These are phyloP conservation scores for Hexactinellida sp. DNA, from an alignment of 37 sponge, comb jelly and placozoan species.

Conservation along the genomic window DNA sequence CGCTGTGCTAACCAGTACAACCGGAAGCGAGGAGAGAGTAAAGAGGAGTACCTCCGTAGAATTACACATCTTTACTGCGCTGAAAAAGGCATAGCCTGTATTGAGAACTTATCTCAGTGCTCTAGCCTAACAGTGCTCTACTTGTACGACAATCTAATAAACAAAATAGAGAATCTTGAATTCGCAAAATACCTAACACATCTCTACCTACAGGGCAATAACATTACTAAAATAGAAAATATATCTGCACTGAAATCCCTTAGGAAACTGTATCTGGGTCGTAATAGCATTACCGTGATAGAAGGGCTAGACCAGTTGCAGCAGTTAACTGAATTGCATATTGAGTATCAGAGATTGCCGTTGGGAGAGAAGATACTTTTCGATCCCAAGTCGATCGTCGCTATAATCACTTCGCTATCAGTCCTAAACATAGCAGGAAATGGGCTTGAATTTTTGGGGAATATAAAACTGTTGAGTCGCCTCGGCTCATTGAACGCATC, in stretches of 20 bases:
- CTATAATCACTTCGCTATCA: slow-evolving; percentile 13
- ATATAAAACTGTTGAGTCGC: background rate
- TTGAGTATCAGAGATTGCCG: slow-evolving; percentile 74
- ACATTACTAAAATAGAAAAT: slow-evolving; percentile 50
- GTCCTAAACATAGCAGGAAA: background rate
- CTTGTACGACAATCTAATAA: slow-evolving; percentile 80
- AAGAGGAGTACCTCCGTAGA: slow-evolving; percentile 57
- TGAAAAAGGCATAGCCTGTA: slow-evolving; percentile 38
- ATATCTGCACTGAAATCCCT: slow-evolving; percentile 40
- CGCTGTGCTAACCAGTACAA: slow-evolving; percentile 18
- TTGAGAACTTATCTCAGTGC: slow-evolving; percentile 52
- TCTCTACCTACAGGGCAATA: slow-evolving; percentile 89
- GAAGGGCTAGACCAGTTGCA: slow-evolving; percentile 62
- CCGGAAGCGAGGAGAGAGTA: slow-evolving; percentile 56
- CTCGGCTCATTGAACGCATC: background rate
- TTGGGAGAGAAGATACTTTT: slow-evolving; percentile 87
- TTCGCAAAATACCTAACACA: slow-evolving; percentile 60
- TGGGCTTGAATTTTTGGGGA: background rate
- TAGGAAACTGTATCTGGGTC: slow-evolving; percentile 79
- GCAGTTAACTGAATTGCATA: slow-evolving; percentile 71
- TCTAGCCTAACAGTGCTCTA: slow-evolving; percentile 73
- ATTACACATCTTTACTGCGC: slow-evolving; percentile 83
- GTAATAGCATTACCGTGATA: slow-evolving; percentile 79
- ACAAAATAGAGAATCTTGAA: slow-evolving; percentile 29
- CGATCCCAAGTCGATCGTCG: slow-evolving; percentile 76